Evolutionary conservation across 2,888 invertebrate genomes (phyloP).

Genomic region (Brachycybe producta): DNA sequence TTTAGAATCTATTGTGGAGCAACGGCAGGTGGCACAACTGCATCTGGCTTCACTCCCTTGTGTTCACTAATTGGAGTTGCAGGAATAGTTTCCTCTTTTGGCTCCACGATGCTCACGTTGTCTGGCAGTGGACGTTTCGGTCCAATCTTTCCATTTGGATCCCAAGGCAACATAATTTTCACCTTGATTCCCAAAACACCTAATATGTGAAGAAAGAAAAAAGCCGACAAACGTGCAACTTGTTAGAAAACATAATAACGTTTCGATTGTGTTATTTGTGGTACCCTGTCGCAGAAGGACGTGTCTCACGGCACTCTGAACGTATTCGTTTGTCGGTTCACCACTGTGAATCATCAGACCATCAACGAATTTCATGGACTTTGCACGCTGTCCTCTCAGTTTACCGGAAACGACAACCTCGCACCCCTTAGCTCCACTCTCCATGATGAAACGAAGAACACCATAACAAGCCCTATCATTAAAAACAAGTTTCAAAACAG

Average conservation of each 20-base stretch:
- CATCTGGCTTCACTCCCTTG: conserved; percentile 49
- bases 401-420: conserved; percentile 99
- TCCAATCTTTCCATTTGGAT: conserved; percentile 92
- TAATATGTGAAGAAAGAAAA: conserved; percentile 26
- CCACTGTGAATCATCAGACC: conserved; percentile 99
- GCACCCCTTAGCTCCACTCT: conserved; percentile 90
- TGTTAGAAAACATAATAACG: no score
- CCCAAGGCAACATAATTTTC: conserved; percentile 99
- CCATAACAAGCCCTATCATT: conserved; percentile 92
- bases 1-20: no score
- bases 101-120: conserved; percentile 91
- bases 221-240: no score
- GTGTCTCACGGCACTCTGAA: conserved; percentile 95
- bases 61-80: conserved; percentile 59
- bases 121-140: conserved; percentile 97
- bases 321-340: conserved; percentile 95
- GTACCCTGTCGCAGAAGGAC: conserved; percentile 88
- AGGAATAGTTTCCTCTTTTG: conserved; percentile 80
- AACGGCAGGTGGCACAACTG: conserved; percentile 39
- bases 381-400: conserved; percentile 95
- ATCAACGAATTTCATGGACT: conserved; percentile 99
- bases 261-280: conserved; percentile 11
- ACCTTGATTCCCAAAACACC: conserved; percentile 63
- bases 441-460: conserved; percentile 97
- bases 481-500: neutral